phyloP scores from a whole-genome alignment of 2,888 invertebrate species.

The Noctua pronuba region DNA sequence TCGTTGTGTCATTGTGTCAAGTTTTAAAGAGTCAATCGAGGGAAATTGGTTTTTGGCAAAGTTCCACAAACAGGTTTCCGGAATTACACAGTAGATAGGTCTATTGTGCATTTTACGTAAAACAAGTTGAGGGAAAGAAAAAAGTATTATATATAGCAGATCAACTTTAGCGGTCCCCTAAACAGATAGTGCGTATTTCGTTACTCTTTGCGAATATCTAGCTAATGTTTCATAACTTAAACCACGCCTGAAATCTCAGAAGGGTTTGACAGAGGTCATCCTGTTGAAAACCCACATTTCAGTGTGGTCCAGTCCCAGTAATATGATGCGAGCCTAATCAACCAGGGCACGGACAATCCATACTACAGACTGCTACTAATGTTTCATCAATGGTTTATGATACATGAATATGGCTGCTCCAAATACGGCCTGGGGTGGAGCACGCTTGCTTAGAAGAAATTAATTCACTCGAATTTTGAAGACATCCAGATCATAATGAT shows the following conservation, averaged over 20 bases:
- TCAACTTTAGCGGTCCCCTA: background rate
- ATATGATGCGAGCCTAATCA: background rate
- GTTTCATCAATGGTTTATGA: background rate
- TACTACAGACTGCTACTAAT: background rate
- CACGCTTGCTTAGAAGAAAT: too few species aligned
- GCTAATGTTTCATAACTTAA: background rate
- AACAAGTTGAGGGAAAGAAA: slow-evolving; percentile 2
- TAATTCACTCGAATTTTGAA: too few species aligned
- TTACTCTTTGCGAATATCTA: background rate
- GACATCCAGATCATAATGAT: too few species aligned
- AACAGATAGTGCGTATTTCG: background rate
- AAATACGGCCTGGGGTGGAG: too few species aligned
- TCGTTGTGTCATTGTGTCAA: slow-evolving; percentile 57
- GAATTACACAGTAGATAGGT: slow-evolving; percentile 40
- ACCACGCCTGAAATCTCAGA: background rate
- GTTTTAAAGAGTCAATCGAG: slow-evolving; percentile 60
- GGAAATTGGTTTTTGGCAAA: slow-evolving; percentile 62
- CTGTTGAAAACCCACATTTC: background rate
- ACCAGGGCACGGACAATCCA: background rate
- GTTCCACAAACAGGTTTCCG: slow-evolving; percentile 50
- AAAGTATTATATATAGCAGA: background rate
- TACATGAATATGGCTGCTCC: background rate
- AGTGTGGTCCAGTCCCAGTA: background rate
- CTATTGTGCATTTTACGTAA: slow-evolving; percentile 38
- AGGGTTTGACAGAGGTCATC: too few species aligned